Conservation (phyloP, 2,113 vertebrate species). For the Zapornia atra region DNA sequence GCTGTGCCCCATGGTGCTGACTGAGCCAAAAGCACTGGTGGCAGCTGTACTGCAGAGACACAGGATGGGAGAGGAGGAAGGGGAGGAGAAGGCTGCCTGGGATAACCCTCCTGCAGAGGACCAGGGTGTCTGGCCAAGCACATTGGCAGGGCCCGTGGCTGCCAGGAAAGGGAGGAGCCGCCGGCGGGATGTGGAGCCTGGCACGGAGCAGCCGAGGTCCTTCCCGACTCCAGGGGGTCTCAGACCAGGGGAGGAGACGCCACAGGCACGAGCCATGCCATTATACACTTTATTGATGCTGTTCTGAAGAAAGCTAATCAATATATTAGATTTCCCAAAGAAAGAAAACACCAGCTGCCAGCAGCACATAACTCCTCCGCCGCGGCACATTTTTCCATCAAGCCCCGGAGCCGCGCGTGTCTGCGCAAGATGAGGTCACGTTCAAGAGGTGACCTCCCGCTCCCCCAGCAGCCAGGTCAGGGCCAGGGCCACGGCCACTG, state of each 20-base stretch:
- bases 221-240: constrained; percentile 51
- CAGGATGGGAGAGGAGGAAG: not conserved
- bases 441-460: constrained; percentile 1
- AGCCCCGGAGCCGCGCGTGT: not conserved
- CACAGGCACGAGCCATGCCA: constrained; percentile 64
- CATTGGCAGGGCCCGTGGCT: accelerated
- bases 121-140: not conserved
- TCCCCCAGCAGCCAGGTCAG: not conserved
- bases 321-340: constrained; percentile 78
- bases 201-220: constrained; percentile 1
- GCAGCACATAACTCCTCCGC: constrained; percentile 47
- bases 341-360: constrained; percentile 73
- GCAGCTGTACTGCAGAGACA: accelerated
- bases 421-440: constrained; percentile 38
- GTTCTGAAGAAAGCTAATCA: constrained; percentile 77
- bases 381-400: constrained; percentile 32
- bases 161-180: constrained; percentile 41
- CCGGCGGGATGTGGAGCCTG: not conserved
- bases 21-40: accelerated
- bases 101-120: not conserved
- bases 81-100: not conserved
- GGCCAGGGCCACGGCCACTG: not conserved
- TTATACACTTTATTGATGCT: constrained; percentile 73
- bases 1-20: not conserved
- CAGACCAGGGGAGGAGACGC: constrained; percentile 57